Evolutionary conservation across 2,113 vertebrate genomes (phyloP), one percentile per base, ranked within the genome.

Genomic region (Macroglossus sobrinus): DNA sequence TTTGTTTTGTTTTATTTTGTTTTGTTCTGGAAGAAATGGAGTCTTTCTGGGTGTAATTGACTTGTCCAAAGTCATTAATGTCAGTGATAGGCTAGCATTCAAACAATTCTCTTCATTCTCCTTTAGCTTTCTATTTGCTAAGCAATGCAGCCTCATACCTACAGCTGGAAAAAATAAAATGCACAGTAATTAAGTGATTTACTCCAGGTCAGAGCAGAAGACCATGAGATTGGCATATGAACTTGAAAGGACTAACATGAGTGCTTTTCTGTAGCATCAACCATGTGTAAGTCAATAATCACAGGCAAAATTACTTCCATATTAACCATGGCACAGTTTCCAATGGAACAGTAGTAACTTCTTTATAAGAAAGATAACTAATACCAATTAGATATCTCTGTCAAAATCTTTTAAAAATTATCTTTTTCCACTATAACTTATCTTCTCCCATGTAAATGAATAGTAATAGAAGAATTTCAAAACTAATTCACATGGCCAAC

Each of bases 151-250:
- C 22, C 61, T 91, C 45, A 87, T 30, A 91, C 26, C 79, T 87
- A 75, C 0, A 94, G n/a, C 40, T 92, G 85, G 89, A 4, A 92
- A 94, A 66, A 75, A 21, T 84, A 89, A 96, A 97, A 79, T 55
- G 14, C 35, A 94, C 15, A 61, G 61, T 96, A 89, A 89, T 93
- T 95, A 96, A 88, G 30, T 93, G 64, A 94, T 93, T 94, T 87
- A 79, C 45, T 95, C 40, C 13, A 97, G 45, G 53, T 94, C 64
- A 80, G 74, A 90, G 59, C 24, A 87, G 69, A 89, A 57, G 26
- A 80, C 22, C 47, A 43, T 71, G 55, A 82, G 35, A 84, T 28
- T 87, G 88, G 71, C 76, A 86, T 38, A 30, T 63, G 84, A 94
- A 66, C 43, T 16, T 87, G 18, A 96, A 33, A 19, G 16, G 24